Conservation (phyloP, 1,140 invertebrate species). For the Nasonia giraulti region DNA sequence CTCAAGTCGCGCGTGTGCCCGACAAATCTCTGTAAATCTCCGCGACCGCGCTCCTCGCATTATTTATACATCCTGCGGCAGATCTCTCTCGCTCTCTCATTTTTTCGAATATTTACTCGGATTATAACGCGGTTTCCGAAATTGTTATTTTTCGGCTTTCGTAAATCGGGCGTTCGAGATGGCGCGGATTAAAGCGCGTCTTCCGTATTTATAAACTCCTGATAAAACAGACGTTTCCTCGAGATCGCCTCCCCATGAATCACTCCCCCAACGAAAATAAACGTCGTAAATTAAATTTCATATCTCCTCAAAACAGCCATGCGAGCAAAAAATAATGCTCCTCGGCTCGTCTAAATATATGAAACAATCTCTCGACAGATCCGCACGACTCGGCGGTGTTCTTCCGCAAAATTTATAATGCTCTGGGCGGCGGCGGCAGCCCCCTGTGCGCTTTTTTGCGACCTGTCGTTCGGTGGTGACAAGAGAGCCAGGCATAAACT, state of each 20-base stretch:
- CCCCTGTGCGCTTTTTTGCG: constrained; percentile 22
- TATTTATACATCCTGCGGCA: constrained; percentile 33
- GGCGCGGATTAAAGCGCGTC: too few species aligned
- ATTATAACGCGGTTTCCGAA: not conserved
- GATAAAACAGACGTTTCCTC: not conserved
- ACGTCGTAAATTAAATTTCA: constrained; percentile 27
- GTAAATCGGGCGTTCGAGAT: too few species aligned
- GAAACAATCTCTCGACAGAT: constrained; percentile 39
- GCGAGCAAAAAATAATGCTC: not conserved
- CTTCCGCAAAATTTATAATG: constrained; percentile 49
- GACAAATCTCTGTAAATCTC: constrained; percentile 27
- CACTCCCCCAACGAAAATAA: constrained; percentile 35
- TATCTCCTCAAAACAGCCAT: not conserved
- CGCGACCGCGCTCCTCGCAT: not conserved
- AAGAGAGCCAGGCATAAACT: constrained; percentile 59
- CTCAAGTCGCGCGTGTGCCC: constrained; percentile 5
- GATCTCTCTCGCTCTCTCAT: not conserved
- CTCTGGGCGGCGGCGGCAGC: not conserved
- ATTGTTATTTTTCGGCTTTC: not conserved
- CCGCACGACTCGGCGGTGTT: not conserved
- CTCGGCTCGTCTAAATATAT: constrained; percentile 42
- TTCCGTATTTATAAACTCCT: too few species aligned
- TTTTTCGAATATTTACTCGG: not conserved
- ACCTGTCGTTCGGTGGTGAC: constrained; percentile 52
- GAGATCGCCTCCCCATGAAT: not conserved